phyloP scores from a whole-genome alignment of 2,888 invertebrate genomes.

The Zhuqinia jingwanae region DNA sequence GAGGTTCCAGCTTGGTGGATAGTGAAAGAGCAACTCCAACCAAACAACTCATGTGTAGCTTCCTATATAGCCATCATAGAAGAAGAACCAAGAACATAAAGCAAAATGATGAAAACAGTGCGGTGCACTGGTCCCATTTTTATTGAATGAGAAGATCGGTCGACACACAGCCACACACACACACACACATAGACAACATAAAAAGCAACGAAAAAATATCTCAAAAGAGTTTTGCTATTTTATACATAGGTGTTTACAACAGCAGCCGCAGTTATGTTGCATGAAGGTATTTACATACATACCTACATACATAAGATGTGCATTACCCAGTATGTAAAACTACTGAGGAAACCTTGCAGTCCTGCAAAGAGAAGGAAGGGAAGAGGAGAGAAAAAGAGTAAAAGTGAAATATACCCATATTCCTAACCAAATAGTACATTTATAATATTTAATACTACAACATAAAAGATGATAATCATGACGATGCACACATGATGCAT shows the following conservation, averaged over 20 bases:
- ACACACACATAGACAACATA: neutral
- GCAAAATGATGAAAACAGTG: conserved; percentile 35
- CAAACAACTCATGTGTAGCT: conserved; percentile 29
- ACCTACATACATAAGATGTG: neutral
- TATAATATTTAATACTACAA: conserved; percentile 1
- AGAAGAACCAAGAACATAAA: neutral
- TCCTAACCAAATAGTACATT: neutral
- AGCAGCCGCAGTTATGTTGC: too few relatives aligned
- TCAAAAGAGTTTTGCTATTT: neutral
- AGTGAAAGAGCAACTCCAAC: conserved; percentile 32
- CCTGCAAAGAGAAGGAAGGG: neutral
- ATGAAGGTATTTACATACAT: too few relatives aligned
- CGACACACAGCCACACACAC: neutral
- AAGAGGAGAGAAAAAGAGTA: neutral
- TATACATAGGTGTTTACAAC: neutral
- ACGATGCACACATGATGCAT: conserved; percentile 23
- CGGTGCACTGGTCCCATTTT: conserved; percentile 1
- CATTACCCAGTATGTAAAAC: too few relatives aligned
- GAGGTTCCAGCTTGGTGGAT: conserved; percentile 14
- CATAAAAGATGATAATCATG: conserved; percentile 20
- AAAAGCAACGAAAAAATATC: neutral
- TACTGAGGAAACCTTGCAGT: too few relatives aligned
- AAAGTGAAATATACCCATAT: conserved; percentile 3
- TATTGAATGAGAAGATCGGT: conserved; percentile 29
- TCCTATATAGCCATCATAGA: neutral